Evolutionary conservation across 2,888 invertebrate species (phyloP), one percentile per base, ranked within the genome.

Genomic region (Electrophaes corylata): DNA sequence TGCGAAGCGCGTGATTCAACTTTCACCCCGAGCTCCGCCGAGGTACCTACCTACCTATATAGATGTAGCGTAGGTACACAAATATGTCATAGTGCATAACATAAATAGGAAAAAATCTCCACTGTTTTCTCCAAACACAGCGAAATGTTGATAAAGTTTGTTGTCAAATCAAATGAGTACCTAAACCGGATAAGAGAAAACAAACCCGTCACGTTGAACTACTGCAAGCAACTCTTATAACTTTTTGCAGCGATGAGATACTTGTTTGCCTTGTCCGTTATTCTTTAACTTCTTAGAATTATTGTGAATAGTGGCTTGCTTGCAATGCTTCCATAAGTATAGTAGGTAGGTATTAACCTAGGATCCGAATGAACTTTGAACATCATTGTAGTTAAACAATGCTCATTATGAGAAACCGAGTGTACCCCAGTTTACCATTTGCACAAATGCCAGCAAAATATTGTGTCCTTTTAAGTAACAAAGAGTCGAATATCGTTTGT

Each of bases 1-100:
- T 50, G 19, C 4, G 41, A 20, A 44, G 35, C 37, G 35, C 37
- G 45, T 52, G 40, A 40, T 44, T 37, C 19, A 44, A 41, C 55
- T 49, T 56, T 56, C 55, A 37, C 44, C 44, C 31, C 31, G 26
- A 14, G 8, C 16, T 12, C 31, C n/a, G n/a, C n/a, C n/a, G n/a
- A n/a, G n/a, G n/a, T n/a, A n/a, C n/a, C 31, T 39, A 39, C 8
- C 10, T 39, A 39, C 16, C 6, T 16, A 11, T 8, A 37, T 12
- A 6, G 37, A 37, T 16, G 6, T 16, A 37, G 6, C 0, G 37
- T 37, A 37, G 16, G 6, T 5, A 16, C 6, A 14, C 8, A 8
- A 16, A n/a, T n/a, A n/a, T n/a, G n/a, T n/a, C n/a, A n/a, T n/a
- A n/a, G n/a, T n/a, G n/a, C n/a, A n/a, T n/a, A n/a, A n/a, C n/a